phyloP scores from a whole-genome alignment of 2,797 vertebrate genomes.

The Acipenser transmontanus region DNA sequence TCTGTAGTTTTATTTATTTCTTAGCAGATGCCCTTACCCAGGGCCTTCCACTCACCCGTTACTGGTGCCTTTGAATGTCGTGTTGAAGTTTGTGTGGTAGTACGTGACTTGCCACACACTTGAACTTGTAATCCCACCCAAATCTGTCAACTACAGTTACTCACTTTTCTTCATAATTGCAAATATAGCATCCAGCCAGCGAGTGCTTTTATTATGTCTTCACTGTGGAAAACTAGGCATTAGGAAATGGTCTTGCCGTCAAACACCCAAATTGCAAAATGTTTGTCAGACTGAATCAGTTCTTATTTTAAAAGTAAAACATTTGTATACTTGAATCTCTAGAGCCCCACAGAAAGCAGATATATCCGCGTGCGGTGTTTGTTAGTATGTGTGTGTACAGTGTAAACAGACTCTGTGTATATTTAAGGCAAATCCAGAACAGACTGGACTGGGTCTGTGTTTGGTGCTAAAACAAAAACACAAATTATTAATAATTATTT shows the following conservation, averaged over 20 bases:
- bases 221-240: not conserved
- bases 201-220: slow-evolving; percentile 6
- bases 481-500: too few species aligned
- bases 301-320: too few species aligned
- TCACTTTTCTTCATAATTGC: not conserved
- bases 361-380: too few species aligned
- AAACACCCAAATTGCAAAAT: not conserved
- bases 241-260: not conserved
- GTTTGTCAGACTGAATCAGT: too few species aligned
- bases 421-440: too few species aligned
- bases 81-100: not conserved
- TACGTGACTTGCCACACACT: slow-evolving; percentile 1
- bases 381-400: too few species aligned
- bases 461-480: too few species aligned
- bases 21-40: too few species aligned
- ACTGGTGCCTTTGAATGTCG: not conserved
- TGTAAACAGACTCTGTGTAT: too few species aligned
- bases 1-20: not conserved
- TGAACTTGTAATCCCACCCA: slow-evolving; percentile 5
- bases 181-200: not conserved
- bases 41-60: not conserved
- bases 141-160: not conserved
- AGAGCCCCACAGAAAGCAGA: too few species aligned
- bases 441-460: too few species aligned
- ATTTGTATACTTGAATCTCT: too few species aligned